Evolutionary conservation across 2,888 invertebrate genomes (phyloP), one percentile per base, ranked within the genome.

Genomic region (Ryuthela nishihirai): DNA sequence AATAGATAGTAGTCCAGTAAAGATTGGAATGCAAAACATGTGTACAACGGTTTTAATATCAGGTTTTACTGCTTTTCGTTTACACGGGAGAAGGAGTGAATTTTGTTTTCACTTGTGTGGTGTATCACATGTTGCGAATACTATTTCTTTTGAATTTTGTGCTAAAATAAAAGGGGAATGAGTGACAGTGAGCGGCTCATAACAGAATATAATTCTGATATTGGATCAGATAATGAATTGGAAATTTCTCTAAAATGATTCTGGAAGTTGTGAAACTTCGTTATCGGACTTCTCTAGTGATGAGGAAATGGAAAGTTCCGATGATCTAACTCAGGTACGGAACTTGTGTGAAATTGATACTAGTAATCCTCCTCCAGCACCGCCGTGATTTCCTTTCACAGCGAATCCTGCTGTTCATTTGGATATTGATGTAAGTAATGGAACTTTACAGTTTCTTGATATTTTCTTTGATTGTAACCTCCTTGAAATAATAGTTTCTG

Each of bases 211-310:
- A 48, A 48, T n/a, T 38, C 38, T 38, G 38, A 38, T 38, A 38
- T 3, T 38, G 18, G 38, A 3, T 39, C 26, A 24, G 29, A 48
- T 18, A 48, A 21, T 24, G 48, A 48, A 48, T 40, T 40, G 1
- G 40, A 48, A 40, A 48, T 29, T 39, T 48, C 32, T 20, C 12
- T 40, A 48, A n/a, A 48, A 40, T 40, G 36, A 46, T 46, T 36
- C 17, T 36, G 25, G 36, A 3, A 36, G 36, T 36, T 15, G 6
- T 41, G 49, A 42, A 49, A 41, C 34, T 41, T 49, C 18, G 7
- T 41, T 41, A 34, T 41, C 12, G 12, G 24, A 24, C 23, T 49
- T 32, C 34, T 41, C 49, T n/a, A n/a, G n/a, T n/a, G n/a, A n/a
- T n/a, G n/a, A n/a, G n/a, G n/a, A n/a, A n/a, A n/a, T n/a, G n/a